Percentiles rank a stretch among this genome's conserved stretches.
Evolutionary conservation across 2,797 vertebrate species (phyloP).

Genomic region (Dermochelys coriacea): DNA sequence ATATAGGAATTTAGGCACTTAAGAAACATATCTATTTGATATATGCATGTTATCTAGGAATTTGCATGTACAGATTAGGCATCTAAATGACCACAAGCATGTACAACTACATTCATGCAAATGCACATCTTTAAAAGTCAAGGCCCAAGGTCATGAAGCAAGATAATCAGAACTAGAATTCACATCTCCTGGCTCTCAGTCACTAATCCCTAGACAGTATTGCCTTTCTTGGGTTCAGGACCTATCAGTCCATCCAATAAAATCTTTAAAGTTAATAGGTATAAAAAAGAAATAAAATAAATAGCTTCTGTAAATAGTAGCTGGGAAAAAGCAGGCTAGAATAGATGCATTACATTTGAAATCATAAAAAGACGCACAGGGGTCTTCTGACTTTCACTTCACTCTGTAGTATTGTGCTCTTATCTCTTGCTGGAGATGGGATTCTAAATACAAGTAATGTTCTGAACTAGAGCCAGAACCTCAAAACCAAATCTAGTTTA

Average conservation of each 20-base stretch:
- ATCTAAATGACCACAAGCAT: not conserved
- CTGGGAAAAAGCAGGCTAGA: conserved; percentile 26
- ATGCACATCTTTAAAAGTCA: not conserved
- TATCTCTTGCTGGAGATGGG: not conserved
- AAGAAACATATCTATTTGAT: not conserved
- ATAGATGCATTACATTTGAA: not conserved
- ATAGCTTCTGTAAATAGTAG: conserved; percentile 1
- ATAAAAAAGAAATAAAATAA: not conserved
- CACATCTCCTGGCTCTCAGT: not conserved
- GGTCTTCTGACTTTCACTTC: conserved; percentile 37
- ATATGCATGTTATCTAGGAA: not conserved
- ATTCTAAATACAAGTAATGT: conserved; percentile 45
- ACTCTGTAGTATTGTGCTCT: not conserved
- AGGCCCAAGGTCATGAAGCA: not conserved
- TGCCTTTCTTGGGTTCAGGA: not conserved
- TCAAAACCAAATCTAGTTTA: conserved; percentile 38
- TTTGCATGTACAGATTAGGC: not conserved
- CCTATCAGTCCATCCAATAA: not conserved
- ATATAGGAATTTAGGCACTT: not conserved
- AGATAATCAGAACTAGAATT: not conserved
- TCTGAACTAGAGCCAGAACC: conserved; percentile 57
- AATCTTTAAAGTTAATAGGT: not conserved
- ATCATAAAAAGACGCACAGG: not conserved
- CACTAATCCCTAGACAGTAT: not conserved
- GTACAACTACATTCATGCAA: not conserved